These are phyloP conservation scores for Turdus rufiventris DNA, from an alignment of 2,113 vertebrate genomes.

Conservation along the genomic window DNA sequence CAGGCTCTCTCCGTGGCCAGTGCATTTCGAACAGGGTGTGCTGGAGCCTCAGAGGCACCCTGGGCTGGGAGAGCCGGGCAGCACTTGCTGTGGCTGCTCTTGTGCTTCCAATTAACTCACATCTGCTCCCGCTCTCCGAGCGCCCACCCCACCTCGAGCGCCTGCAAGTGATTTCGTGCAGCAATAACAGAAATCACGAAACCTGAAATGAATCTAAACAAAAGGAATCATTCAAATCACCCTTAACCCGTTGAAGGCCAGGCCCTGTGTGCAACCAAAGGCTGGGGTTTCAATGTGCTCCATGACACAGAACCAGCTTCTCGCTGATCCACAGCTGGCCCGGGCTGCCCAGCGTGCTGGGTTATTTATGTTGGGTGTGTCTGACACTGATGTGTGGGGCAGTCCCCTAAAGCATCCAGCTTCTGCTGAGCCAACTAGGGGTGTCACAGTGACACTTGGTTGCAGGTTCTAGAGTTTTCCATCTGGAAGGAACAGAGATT, in stretches of 20 bases:
- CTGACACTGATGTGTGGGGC: not conserved
- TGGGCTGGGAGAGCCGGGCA: not conserved
- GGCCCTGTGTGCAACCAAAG: not conserved
- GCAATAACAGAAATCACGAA: constrained; percentile 66
- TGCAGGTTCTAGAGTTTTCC: not conserved
- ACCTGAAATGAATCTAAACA: constrained; percentile 69
- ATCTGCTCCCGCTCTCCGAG: not conserved
- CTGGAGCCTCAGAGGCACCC: not conserved
- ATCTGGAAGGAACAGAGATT: not conserved
- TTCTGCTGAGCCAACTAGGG: not conserved
- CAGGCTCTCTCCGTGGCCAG: not conserved
- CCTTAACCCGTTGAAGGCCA: constrained; percentile 7
- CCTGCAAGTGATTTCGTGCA: constrained; percentile 57
- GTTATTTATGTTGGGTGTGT: not conserved
- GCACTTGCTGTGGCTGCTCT: constrained; percentile 13
- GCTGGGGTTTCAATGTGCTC: not conserved
- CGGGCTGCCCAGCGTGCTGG: not conserved
- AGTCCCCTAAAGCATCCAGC: not conserved
- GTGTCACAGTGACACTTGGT: not conserved
- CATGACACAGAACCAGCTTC: not conserved
- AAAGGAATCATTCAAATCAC: constrained; percentile 57
- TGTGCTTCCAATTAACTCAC: constrained; percentile 52
- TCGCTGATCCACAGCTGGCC: not conserved
- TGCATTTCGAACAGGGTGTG: not conserved
- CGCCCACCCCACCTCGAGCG: constrained; percentile 17